Conservation (phyloP, 2,888 invertebrate species). For the Ditylenchus weischeri region DNA sequence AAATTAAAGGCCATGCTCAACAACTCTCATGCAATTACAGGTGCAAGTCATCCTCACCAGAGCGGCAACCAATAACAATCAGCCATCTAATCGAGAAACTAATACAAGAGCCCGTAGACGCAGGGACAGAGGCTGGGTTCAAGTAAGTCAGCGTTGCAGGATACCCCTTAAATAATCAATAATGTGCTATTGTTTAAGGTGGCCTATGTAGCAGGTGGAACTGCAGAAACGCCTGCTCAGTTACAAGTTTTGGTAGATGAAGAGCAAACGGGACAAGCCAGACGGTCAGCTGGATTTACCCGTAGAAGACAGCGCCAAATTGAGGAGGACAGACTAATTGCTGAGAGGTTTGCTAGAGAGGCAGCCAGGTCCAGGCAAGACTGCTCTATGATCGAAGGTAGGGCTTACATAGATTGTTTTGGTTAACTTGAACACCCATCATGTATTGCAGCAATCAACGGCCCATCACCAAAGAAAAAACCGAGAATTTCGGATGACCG, state of each 20-base stretch:
- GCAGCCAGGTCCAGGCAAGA: background rate
- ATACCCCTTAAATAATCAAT: no score
- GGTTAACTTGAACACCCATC: no score
- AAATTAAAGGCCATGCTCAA: no score
- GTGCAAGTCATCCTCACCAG: no score
- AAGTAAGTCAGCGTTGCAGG: background rate
- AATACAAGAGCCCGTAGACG: no score
- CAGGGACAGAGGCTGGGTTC: background rate
- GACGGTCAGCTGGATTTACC: background rate
- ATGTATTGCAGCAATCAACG: slow-evolving; percentile 3
- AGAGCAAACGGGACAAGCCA: background rate
- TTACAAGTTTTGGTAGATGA: background rate
- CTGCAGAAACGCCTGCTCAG: background rate
- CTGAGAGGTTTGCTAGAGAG: background rate
- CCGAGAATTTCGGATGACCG: background rate
- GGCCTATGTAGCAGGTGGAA: background rate
- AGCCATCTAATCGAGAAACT: no score
- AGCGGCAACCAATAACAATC: no score
- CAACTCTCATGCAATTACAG: no score
- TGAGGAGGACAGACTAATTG: background rate
- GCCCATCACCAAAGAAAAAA: background rate
- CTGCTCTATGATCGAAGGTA: background rate
- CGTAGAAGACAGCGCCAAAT: background rate
- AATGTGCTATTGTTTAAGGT: background rate
- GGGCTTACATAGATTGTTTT: no score